These are phyloP conservation scores for Platycercus adscitus DNA, from an alignment of 2,113 vertebrate genomes.

Conservation along the genomic window DNA sequence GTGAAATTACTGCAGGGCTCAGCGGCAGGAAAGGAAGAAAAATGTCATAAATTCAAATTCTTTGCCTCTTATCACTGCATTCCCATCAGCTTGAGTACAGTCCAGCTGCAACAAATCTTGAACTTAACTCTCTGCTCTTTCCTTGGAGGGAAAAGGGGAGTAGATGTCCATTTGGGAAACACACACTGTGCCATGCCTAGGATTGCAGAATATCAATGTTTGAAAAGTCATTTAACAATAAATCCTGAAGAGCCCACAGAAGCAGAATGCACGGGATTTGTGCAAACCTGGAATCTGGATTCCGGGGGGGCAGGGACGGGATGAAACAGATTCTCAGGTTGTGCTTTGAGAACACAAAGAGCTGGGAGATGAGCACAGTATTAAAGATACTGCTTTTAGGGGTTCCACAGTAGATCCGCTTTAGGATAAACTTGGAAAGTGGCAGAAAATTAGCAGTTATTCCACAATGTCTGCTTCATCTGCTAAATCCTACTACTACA, in stretches of 20 bases:
- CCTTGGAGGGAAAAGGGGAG: neutral
- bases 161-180: neutral
- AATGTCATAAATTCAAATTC: constrained; percentile 61
- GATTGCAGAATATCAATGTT: neutral
- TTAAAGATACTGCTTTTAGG: neutral
- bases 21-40: constrained; percentile 42
- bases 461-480: neutral
- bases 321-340: neutral
- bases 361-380: neutral
- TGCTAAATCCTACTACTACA: neutral
- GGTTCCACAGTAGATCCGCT: neutral
- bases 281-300: neutral
- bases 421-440: neutral
- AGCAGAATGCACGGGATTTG: neutral
- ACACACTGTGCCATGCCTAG: neutral
- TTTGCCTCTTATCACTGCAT: constrained; percentile 64
- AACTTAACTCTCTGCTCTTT: constrained; percentile 44
- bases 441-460: neutral
- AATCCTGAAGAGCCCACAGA: neutral
- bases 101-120: constrained; percentile 65
- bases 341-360: neutral
- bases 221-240: neutral
- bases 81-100: constrained; percentile 64
- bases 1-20: constrained; percentile 51
- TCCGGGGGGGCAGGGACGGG: neutral